Percentiles rank a stretch among this genome's conserved stretches.
phyloP scores from a whole-genome alignment of 2,113 vertebrate species.

The Tupaia tana region DNA sequence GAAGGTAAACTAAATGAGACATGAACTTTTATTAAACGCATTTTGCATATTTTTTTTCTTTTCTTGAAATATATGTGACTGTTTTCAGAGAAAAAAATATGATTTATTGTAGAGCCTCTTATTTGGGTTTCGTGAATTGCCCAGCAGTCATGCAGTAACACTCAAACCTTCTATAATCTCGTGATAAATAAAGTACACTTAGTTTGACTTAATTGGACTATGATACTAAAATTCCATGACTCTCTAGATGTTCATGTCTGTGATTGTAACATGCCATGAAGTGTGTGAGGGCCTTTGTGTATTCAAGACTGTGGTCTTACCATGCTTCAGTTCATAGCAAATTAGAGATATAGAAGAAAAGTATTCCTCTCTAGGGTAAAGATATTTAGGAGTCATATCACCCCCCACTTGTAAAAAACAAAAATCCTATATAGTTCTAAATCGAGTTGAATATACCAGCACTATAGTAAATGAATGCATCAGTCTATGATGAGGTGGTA shows the following conservation, averaged over 20 bases:
- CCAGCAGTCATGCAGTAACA: neutral
- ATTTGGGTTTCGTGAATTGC: neutral
- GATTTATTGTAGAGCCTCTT: neutral
- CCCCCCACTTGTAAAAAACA: neutral
- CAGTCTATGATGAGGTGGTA: conserved; percentile 67
- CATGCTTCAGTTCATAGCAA: neutral
- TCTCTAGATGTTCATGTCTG: neutral
- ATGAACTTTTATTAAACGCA: neutral
- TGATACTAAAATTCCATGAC: neutral
- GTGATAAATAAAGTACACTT: neutral
- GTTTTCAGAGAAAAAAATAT: neutral
- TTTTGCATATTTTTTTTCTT: neutral
- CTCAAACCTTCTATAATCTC: neutral
- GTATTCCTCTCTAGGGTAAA: neutral
- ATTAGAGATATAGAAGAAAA: neutral
- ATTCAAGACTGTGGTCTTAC: neutral
- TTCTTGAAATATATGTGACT: neutral
- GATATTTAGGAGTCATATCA: neutral
- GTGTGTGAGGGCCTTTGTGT: neutral
- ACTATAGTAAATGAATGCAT: conserved; percentile 68
- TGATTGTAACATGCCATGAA: neutral
- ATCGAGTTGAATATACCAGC: neutral
- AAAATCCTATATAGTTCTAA: no score
- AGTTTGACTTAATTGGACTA: neutral
- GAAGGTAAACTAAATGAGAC: neutral